phyloP scores from a whole-genome alignment of 1,140 invertebrate genomes.

The Prorops nasuta region DNA sequence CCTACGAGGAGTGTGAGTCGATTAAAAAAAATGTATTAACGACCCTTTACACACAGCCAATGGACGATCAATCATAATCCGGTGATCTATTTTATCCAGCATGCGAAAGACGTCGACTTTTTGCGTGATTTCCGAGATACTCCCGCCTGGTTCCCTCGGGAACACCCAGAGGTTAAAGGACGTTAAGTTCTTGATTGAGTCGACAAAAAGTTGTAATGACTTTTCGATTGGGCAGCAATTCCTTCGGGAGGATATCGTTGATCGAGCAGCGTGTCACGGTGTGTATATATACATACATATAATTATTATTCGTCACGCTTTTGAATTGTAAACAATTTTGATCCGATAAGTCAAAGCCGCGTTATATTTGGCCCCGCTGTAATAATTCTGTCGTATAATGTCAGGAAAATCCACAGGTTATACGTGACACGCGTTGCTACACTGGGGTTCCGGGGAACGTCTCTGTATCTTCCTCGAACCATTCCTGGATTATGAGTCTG shows the following conservation, averaged over 20 bases:
- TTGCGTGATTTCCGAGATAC: constrained; percentile 34
- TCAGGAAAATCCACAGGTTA: constrained; percentile 28
- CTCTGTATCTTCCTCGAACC: constrained; percentile 39
- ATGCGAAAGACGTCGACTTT: constrained; percentile 49
- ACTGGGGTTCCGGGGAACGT: constrained; percentile 26
- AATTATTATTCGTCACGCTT: too few relatives aligned
- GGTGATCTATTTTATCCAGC: constrained; percentile 49
- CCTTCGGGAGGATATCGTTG: too few relatives aligned
- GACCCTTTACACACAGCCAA: too few relatives aligned
- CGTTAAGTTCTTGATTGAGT: constrained; percentile 55
- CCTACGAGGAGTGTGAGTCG: too few relatives aligned
- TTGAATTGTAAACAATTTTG: too few relatives aligned
- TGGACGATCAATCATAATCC: constrained; percentile 52
- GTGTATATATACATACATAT: too few relatives aligned
- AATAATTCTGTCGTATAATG: constrained; percentile 42
- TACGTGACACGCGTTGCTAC: constrained; percentile 43
- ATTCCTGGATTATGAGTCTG: constrained; percentile 44
- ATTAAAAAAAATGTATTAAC: too few relatives aligned
- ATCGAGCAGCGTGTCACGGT: too few relatives aligned
- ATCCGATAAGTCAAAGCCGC: not conserved
- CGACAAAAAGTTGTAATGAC: constrained; percentile 54
- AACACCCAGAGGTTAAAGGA: constrained; percentile 47
- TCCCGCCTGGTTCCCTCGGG: constrained; percentile 39
- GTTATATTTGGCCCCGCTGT: not conserved
- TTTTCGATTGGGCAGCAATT: constrained; percentile 49